Percentiles rank a stretch among this genome's conserved stretches.
phyloP scores from a whole-genome alignment of 2,888 invertebrate genomes.

The Heterodera filipjevi region DNA sequence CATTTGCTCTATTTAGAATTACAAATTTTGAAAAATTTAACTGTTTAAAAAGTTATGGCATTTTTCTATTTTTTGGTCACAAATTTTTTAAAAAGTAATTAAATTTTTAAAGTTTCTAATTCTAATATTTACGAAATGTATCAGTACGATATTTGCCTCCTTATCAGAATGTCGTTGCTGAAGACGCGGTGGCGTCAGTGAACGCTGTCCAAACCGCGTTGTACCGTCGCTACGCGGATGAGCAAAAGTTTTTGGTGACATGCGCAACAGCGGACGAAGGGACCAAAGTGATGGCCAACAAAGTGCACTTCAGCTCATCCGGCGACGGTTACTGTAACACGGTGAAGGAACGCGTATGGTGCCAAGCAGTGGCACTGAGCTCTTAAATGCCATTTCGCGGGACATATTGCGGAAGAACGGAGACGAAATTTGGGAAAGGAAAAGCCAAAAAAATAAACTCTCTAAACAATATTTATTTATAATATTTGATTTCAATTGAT shows the following conservation, averaged over 20 bases:
- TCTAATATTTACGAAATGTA: no score
- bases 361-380: slow-evolving; percentile 30
- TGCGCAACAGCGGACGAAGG: slow-evolving; percentile 23
- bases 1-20: no score
- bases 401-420: no score
- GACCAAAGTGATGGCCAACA: slow-evolving; percentile 16
- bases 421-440: no score
- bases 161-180: background rate
- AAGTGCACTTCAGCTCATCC: slow-evolving; percentile 27
- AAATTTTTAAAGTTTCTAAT: no score
- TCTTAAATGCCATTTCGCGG: slow-evolving; percentile 7
- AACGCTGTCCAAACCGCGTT: slow-evolving; percentile 33
- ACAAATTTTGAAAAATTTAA: no score
- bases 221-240: slow-evolving; percentile 30
- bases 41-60: no score
- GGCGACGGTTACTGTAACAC: slow-evolving; percentile 36
- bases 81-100: no score
- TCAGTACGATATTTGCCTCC: background rate
- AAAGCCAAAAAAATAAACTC: background rate
- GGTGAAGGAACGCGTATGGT: slow-evolving; percentile 28
- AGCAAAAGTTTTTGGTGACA: slow-evolving; percentile 27
- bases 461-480: no score
- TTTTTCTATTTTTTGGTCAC: background rate
- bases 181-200: slow-evolving; percentile 27
- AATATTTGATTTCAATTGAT: background rate